These are phyloP conservation scores for Ichneumoninae sp. DNA, from an alignment of 2,888 invertebrate species.

Conservation along the genomic window DNA sequence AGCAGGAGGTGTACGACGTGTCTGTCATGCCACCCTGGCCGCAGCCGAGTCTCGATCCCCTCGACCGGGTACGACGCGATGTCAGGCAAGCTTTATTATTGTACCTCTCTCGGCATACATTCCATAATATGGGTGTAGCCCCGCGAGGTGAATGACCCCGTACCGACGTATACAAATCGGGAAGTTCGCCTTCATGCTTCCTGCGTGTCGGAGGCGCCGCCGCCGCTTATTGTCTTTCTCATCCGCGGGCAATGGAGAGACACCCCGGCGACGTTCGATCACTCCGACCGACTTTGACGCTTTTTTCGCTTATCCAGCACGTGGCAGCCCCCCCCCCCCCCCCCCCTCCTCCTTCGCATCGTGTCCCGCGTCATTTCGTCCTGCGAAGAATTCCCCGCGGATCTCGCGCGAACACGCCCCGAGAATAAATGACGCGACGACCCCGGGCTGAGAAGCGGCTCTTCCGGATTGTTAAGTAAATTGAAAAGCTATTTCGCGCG, in stretches of 20 bases:
- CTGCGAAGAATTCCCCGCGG: constrained; percentile 25
- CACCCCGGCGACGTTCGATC: constrained; percentile 17
- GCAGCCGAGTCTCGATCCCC: constrained; percentile 28
- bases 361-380: constrained; percentile 35
- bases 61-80: constrained; percentile 10
- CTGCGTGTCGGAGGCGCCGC: neutral
- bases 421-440: constrained; percentile 52
- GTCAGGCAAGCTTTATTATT: constrained; percentile 51
- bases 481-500: constrained; percentile 53
- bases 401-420: constrained; percentile 24
- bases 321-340: neutral
- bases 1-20: constrained; percentile 53
- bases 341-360: neutral
- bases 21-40: constrained; percentile 44
- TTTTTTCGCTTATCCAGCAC: constrained; percentile 35
- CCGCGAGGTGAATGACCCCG: constrained; percentile 3
- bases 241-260: constrained; percentile 33
- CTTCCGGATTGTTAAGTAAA: constrained; percentile 57
- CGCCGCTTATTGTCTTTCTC: constrained; percentile 39
- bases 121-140: constrained; percentile 7
- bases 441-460: constrained; percentile 4
- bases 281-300: constrained; percentile 41
- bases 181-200: constrained; percentile 33
- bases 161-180: constrained; percentile 41
- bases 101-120: constrained; percentile 29